Evolutionary conservation across 1,140 invertebrate genomes (phyloP), one percentile per base, ranked within the genome.

Genomic region (Drosophila suzukii): DNA sequence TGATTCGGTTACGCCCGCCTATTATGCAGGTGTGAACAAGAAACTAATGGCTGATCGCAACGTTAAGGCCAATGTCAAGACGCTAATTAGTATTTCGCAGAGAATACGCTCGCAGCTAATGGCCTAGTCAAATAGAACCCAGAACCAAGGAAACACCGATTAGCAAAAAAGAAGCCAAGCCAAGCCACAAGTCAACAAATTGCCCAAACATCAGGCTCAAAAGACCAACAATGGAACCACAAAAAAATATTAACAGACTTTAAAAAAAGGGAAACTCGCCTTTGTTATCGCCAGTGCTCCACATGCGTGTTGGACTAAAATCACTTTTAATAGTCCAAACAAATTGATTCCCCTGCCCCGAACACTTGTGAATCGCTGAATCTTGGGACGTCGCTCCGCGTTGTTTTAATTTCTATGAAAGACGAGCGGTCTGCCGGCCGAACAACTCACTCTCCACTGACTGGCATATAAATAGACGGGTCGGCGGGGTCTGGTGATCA

Each of bases 311-410:
- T 79, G 78, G 73, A 73, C 68, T 66, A 84, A 88, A 88, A 83
- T 90, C 80, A 89, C 74, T 73, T 89, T 89, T 89, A 89, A 89
- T 89, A 89, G 84, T 78, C 80, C 66, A 78, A 89, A 84, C 85
- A 88, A 77, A 80, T 89, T 89, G 78, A 83, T 83, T 83, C 49
- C 75, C 72, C 63, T 24, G 39, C 54, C 49, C n/a, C 46, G n/a
- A 34, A 0, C 7, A 41, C 67, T 34, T 24, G 66, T 46, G 56
- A 72, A 38, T 72, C 53, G 58, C 46, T 49, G 70, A 53, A 65
- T 65, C 65, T 77, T 62, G 55, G 43, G 54, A 50, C 50, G 49
- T 34, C 27, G 58, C 51, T 6, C 7, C 34, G 30, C 51, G 75
- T 83, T 89, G 84, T 80, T 89, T 80, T 80, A 82, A 66, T 88